Evolutionary conservation across 2,113 vertebrate genomes (phyloP).

Genomic region (Vulpes ferrilata): DNA sequence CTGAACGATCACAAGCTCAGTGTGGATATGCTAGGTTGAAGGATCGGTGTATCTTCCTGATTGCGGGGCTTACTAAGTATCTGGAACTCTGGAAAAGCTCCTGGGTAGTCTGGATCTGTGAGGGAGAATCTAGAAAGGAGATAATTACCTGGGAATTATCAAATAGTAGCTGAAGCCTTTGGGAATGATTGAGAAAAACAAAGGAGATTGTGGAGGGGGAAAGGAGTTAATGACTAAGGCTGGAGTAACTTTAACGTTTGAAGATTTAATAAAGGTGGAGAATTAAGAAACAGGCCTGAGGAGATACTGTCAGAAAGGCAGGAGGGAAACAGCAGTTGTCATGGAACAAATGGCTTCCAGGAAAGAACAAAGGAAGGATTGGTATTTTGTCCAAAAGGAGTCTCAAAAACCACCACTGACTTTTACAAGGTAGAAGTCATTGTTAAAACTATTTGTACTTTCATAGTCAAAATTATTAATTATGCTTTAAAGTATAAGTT

Average conservation of each 20-base stretch:
- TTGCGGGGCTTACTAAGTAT: not conserved
- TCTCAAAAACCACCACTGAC: not conserved
- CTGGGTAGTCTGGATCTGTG: not conserved
- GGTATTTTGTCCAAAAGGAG: not conserved
- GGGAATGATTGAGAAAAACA: not conserved
- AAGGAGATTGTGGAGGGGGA: not conserved
- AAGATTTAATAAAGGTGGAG: not conserved
- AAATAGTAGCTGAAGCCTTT: not conserved
- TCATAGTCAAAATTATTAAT: not conserved
- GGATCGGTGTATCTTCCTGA: not conserved
- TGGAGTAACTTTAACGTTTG: not conserved
- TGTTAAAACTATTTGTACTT: not conserved
- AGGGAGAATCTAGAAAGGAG: not conserved
- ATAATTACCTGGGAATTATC: not conserved
- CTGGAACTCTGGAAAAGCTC: not conserved
- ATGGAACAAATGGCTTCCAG: not conserved
- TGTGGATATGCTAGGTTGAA: not conserved
- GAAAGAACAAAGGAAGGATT: not conserved
- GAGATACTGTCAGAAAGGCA: not conserved
- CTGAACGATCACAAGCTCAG: not conserved
- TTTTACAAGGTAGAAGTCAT: not conserved
- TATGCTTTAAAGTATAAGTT: not conserved
- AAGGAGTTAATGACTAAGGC: not conserved
- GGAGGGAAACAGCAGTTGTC: not conserved
- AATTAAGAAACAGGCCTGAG: not conserved